These are phyloP conservation scores for Forbesichthys papilliferus DNA, from an alignment of 2,113 vertebrate genomes.

Conservation along the genomic window DNA sequence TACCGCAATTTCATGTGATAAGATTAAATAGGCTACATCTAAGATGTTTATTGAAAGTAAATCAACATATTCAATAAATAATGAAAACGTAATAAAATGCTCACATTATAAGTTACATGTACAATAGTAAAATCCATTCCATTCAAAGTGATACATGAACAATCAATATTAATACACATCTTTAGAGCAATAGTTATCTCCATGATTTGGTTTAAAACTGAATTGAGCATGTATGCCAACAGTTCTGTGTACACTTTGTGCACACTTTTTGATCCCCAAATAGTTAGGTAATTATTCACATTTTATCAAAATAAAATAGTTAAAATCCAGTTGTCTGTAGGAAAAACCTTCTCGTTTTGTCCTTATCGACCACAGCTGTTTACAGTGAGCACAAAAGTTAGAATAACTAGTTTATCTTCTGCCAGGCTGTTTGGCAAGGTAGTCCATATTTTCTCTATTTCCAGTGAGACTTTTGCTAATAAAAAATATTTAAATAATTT, in stretches of 20 bases:
- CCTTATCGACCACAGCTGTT: background rate
- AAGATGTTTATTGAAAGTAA: conserved; percentile 53
- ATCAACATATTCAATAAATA: conserved; percentile 61
- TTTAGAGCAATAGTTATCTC: conserved; percentile 47
- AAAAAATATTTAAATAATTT: no score
- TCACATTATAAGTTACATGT: conserved; percentile 67
- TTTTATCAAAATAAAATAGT: conserved; percentile 67
- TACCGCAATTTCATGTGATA: conserved; percentile 43
- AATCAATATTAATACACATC: conserved; percentile 64
- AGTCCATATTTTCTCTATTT: no score
- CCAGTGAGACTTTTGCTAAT: no score
- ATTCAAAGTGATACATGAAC: conserved; percentile 57
- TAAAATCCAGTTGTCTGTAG: conserved; percentile 50
- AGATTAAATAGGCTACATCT: conserved; percentile 45
- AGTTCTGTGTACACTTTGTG: conserved; percentile 69
- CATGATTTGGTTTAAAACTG: conserved; percentile 60
- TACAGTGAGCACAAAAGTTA: background rate
- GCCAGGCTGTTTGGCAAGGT: background rate
- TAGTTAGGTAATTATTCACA: conserved; percentile 59
- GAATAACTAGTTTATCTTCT: background rate
- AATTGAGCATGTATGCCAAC: conserved; percentile 69
- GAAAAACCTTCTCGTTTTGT: conserved; percentile 35
- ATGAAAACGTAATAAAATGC: conserved; percentile 54
- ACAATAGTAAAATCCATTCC: conserved; percentile 72
- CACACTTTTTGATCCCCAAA: conserved; percentile 61